Conservation (phyloP, 2,797 vertebrate genomes). For the Fratercula arctica region DNA sequence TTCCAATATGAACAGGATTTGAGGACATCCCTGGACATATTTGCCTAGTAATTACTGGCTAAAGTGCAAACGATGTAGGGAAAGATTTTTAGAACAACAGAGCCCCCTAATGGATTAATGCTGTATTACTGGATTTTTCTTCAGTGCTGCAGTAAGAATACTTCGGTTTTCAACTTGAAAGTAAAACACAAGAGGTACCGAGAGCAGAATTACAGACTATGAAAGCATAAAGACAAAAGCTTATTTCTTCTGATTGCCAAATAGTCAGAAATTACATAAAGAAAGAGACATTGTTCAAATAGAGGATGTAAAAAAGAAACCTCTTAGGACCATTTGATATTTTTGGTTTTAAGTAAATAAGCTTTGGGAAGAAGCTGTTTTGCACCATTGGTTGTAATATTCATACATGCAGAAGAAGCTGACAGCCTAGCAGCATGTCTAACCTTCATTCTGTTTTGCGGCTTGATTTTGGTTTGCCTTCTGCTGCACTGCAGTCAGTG, state of each 20-base stretch:
- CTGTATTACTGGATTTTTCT: not conserved
- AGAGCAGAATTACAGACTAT: not conserved
- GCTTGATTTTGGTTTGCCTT: not conserved
- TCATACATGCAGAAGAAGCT: not conserved
- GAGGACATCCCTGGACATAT: conserved; percentile 56
- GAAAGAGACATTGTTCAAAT: not conserved
- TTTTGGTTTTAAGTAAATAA: not conserved
- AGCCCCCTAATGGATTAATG: conserved; percentile 29
- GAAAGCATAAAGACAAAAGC: not conserved
- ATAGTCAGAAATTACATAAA: not conserved
- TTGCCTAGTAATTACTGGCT: conserved; percentile 43
- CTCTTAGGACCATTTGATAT: not conserved
- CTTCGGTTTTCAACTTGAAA: not conserved
- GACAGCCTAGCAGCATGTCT: not conserved
- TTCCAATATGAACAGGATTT: conserved; percentile 65
- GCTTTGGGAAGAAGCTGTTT: not conserved
- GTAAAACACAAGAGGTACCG: not conserved
- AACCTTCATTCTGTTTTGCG: not conserved
- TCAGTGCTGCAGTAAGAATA: not conserved
- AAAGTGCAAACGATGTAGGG: not conserved
- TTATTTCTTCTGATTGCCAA: not conserved
- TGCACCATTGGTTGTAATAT: not conserved
- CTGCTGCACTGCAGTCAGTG: not conserved
- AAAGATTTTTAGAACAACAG: conserved; percentile 44
- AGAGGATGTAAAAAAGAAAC: not conserved